Conservation (phyloP, 2,888 invertebrate species). For the Cerastis leucographa region DNA sequence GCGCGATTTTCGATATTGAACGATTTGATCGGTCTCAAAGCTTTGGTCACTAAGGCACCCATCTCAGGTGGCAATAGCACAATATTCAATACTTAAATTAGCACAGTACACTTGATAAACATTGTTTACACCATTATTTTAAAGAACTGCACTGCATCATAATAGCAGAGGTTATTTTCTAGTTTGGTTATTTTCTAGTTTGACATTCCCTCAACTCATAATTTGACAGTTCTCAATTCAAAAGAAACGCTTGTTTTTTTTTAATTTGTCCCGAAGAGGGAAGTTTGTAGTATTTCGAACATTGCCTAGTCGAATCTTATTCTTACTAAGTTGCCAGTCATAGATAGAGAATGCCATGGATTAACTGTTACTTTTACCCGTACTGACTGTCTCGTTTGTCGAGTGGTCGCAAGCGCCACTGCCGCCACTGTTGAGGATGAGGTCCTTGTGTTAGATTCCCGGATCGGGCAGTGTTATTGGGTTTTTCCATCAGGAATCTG, state of each 20-base stretch:
- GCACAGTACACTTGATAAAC: conserved; percentile 57
- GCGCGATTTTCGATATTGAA: conserved; percentile 95
- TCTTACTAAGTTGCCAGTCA: conserved; percentile 35
- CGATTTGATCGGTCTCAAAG: conserved; percentile 91
- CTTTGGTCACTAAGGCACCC: conserved; percentile 92
- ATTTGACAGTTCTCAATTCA: conserved; percentile 63
- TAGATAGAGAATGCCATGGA: background rate
- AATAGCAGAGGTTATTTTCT: conserved; percentile 71
- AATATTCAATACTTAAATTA: conserved; percentile 54
- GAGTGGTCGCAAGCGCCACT: too few species aligned
- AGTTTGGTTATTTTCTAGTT: conserved; percentile 67
- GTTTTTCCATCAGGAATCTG: too few species aligned
- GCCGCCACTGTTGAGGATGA: too few species aligned
- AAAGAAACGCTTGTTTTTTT: conserved; percentile 37
- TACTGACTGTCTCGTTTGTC: background rate
- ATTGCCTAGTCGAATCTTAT: background rate
- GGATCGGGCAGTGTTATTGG: too few species aligned
- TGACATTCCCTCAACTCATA: conserved; percentile 30
- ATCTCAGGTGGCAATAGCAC: conserved; percentile 89
- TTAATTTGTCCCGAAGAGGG: too few species aligned
- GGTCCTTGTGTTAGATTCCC: too few species aligned
- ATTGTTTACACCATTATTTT: conserved; percentile 60
- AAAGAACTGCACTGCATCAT: conserved; percentile 60
- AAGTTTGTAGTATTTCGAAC: too few species aligned
- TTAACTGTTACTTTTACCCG: background rate